These are phyloP conservation scores for Ophiodon elongatus DNA, from an alignment of 2,113 vertebrate species.

Conservation along the genomic window DNA sequence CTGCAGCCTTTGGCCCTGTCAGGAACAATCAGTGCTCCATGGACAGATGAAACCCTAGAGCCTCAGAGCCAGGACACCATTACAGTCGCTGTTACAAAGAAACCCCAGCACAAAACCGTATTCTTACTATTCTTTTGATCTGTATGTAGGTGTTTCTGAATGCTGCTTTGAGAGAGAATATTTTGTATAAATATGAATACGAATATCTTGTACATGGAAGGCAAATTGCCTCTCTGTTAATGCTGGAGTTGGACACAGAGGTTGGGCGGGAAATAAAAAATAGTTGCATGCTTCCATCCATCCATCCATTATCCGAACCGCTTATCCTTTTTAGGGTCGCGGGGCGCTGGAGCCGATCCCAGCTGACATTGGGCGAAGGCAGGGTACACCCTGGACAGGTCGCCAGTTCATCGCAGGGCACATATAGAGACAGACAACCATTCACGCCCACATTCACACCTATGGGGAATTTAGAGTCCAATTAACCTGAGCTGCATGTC, in stretches of 20 bases:
- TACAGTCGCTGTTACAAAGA: neutral
- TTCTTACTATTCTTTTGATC: neutral
- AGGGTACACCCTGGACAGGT: too few species aligned
- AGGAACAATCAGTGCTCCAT: constrained; percentile 51
- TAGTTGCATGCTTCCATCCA: too few species aligned
- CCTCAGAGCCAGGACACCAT: constrained; percentile 8
- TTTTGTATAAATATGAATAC: neutral
- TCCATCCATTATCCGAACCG: too few species aligned
- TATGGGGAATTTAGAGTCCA: too few species aligned
- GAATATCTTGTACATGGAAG: neutral
- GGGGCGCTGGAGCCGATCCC: too few species aligned
- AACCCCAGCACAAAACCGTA: neutral
- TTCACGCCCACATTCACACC: too few species aligned
- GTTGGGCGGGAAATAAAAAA: too few species aligned
- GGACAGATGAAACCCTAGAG: constrained; percentile 36
- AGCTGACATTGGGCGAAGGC: too few species aligned
- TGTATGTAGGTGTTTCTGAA: neutral
- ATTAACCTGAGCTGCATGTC: too few species aligned
- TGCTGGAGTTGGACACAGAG: neutral
- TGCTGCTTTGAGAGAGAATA: constrained; percentile 7
- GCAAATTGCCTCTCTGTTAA: neutral
- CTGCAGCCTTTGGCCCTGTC: constrained; percentile 62
- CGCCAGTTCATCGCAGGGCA: too few species aligned
- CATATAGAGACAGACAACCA: too few species aligned
- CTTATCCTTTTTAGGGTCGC: too few species aligned